Evolutionary conservation across 1,140 invertebrate genomes (phyloP).

Genomic region (Branchinecta lynchi): DNA sequence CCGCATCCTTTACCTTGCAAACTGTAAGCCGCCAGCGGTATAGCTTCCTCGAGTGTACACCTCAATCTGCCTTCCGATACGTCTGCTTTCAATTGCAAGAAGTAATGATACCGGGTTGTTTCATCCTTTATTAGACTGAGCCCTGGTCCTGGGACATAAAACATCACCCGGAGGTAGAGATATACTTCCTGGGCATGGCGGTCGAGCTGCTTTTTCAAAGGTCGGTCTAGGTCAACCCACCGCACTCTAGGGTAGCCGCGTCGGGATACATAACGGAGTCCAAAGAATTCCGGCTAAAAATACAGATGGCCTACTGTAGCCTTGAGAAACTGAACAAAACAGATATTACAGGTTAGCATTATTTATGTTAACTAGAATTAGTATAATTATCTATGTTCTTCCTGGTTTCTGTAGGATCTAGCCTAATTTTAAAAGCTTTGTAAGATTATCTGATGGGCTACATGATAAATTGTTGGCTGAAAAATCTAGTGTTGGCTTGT

Average conservation of each 20-base stretch:
- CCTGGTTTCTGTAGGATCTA: neutral
- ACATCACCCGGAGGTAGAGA: conserved; percentile 78
- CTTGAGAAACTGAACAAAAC: too few relatives aligned
- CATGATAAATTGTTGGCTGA: too few relatives aligned
- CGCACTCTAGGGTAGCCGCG: conserved; percentile 34
- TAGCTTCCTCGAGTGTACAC: conserved; percentile 71
- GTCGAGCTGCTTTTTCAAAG: conserved; percentile 80
- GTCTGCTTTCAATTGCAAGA: conserved; percentile 84
- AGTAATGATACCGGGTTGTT: conserved; percentile 70
- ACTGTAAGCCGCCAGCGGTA: conserved; percentile 75
- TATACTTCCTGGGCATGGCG: conserved; percentile 67
- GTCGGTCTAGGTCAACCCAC: conserved; percentile 84
- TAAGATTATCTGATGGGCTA: too few relatives aligned
- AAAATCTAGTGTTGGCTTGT: too few relatives aligned
- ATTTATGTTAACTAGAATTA: too few relatives aligned
- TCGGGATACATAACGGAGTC: conserved; percentile 52
- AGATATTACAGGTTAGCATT: too few relatives aligned
- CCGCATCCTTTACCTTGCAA: conserved; percentile 47
- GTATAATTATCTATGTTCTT: conserved; percentile 13
- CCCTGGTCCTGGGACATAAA: conserved; percentile 47
- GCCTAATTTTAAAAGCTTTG: too few relatives aligned
- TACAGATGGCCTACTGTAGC: too few relatives aligned
- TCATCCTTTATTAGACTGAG: neutral
- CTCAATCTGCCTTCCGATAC: conserved; percentile 77
- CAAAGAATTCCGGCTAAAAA: conserved; percentile 62